Evolutionary conservation across 2,888 invertebrate species (phyloP).

Genomic region (Neria commutata): DNA sequence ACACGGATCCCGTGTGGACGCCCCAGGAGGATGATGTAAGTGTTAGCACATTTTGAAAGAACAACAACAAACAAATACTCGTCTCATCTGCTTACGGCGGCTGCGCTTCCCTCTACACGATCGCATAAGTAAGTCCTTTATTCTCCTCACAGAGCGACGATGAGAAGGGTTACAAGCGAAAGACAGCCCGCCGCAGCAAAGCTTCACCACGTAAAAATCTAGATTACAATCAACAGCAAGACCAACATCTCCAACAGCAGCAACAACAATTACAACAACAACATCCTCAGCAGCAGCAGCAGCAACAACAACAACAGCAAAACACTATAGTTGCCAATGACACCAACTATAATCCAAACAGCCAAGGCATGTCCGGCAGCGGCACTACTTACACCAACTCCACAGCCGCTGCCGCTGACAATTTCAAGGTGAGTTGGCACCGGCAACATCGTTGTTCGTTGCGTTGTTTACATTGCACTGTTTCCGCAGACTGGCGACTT

Average conservation of each 20-base stretch:
- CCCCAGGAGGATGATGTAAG: slow-evolving; percentile 67
- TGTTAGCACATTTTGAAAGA: too few relatives aligned
- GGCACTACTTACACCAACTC: slow-evolving; percentile 43
- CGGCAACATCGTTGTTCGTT: background rate
- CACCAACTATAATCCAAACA: slow-evolving; percentile 50
- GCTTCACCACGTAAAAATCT: slow-evolving; percentile 53
- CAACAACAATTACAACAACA: slow-evolving; percentile 33
- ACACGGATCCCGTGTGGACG: slow-evolving; percentile 79
- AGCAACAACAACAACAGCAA: slow-evolving; percentile 5
- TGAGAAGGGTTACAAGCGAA: slow-evolving; percentile 50
- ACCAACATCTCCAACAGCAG: slow-evolving; percentile 34
- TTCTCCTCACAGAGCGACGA: slow-evolving; percentile 48
- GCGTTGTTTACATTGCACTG: background rate
- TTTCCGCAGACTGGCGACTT: slow-evolving; percentile 84
- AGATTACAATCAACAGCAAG: slow-evolving; percentile 44
- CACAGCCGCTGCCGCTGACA: slow-evolving; percentile 46
- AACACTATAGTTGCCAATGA: slow-evolving; percentile 12
- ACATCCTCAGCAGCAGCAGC: slow-evolving; percentile 4
- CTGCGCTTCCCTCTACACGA: background rate
- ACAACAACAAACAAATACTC: too few relatives aligned
- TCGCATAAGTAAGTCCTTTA: too few relatives aligned
- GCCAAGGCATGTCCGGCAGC: slow-evolving; percentile 44
- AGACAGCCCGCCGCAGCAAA: slow-evolving; percentile 50
- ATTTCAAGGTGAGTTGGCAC: slow-evolving; percentile 51
- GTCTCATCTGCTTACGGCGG: background rate